These are phyloP conservation scores for Rhagium mordax DNA, from an alignment of 2,888 invertebrate genomes.

Conservation along the genomic window DNA sequence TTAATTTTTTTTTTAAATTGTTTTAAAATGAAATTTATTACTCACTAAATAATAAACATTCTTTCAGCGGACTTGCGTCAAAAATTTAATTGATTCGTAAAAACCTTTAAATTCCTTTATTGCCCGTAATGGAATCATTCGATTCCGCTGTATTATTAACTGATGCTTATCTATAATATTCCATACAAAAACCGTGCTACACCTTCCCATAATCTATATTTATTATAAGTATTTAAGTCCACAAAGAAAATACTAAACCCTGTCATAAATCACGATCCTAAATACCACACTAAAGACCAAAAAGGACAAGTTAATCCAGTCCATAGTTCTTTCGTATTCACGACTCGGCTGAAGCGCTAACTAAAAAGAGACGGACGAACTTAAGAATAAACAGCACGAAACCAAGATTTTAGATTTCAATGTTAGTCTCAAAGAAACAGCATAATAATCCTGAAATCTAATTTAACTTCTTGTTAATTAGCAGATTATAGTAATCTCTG, in stretches of 20 bases:
- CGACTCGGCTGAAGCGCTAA: neutral
- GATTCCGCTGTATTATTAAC: neutral
- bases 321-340: neutral
- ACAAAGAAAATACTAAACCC: slow-evolving; percentile 62
- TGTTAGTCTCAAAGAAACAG: slow-evolving; percentile 15
- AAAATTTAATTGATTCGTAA: neutral
- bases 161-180: slow-evolving; percentile 26
- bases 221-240: slow-evolving; percentile 59
- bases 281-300: slow-evolving; percentile 61
- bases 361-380: slow-evolving; percentile 7
- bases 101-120: neutral
- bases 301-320: slow-evolving; percentile 54
- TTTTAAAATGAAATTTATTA: too few relatives aligned
- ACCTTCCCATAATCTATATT: slow-evolving; percentile 56
- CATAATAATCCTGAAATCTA: slow-evolving; percentile 20
- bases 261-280: slow-evolving; percentile 62
- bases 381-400: slow-evolving; percentile 26
- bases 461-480: slow-evolving; percentile 36
- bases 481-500: slow-evolving; percentile 37
- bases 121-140: neutral
- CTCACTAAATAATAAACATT: too few relatives aligned
- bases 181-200: slow-evolving; percentile 32
- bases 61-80: too few relatives aligned
- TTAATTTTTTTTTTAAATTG: too few relatives aligned
- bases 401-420: slow-evolving; percentile 24